A percentile compares a stretch with the other conserved stretches of the same genome.
phyloP scores from a whole-genome alignment of 2,113 vertebrate genomes.

The Cephalopterus ornatus region DNA sequence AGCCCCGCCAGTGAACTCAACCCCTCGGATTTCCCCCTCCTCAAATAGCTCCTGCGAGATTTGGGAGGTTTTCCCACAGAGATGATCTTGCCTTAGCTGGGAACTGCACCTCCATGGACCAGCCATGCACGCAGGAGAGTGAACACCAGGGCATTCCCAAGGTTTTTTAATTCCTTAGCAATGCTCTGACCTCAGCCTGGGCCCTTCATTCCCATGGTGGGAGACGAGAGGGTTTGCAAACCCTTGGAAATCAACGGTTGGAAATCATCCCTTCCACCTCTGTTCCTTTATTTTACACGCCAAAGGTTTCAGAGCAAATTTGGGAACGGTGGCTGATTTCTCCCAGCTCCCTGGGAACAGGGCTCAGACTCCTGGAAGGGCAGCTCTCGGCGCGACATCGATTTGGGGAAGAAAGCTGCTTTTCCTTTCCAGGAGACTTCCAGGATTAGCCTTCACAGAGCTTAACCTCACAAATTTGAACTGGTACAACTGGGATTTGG shows the following conservation, averaged over 20 bases:
- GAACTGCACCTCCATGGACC: accelerated
- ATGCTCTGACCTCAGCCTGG: neutral
- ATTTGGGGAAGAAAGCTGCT: neutral
- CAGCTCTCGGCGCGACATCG: accelerated
- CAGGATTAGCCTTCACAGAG: neutral
- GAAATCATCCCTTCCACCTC: neutral
- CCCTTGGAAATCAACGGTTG: neutral
- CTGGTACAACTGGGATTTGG: neutral
- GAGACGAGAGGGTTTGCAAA: neutral
- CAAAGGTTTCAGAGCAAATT: neutral
- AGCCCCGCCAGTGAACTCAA: neutral
- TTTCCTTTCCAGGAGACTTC: neutral
- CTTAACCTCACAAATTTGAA: neutral
- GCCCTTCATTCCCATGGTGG: accelerated
- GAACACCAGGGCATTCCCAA: neutral
- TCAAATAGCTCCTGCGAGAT: neutral
- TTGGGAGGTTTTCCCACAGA: neutral
- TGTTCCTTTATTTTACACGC: neutral
- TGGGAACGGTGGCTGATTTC: accelerated
- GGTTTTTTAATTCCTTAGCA: accelerated
- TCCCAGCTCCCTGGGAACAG: accelerated
- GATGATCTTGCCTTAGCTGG: neutral
- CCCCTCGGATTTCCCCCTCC: neutral
- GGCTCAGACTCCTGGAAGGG: accelerated
- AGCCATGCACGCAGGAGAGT: accelerated